These are phyloP conservation scores for Thumatha senex DNA, from an alignment of 2,888 invertebrate species.

Conservation along the genomic window DNA sequence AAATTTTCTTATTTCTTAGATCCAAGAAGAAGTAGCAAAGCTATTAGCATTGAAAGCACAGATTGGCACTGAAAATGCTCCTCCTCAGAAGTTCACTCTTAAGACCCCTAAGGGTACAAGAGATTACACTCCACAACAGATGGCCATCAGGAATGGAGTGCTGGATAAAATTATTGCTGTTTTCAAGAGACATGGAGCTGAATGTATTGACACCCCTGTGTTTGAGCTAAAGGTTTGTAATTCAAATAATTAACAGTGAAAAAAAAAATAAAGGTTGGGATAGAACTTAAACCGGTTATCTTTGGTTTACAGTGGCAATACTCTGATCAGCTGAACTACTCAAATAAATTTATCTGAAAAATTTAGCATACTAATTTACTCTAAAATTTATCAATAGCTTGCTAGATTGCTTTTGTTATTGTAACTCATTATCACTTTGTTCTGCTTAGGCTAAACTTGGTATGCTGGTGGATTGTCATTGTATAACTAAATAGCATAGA, in stretches of 20 bases:
- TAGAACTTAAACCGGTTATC: too few relatives aligned
- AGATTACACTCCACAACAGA: slow-evolving; percentile 97
- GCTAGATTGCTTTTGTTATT: too few relatives aligned
- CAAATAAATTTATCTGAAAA: too few relatives aligned
- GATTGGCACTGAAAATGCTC: slow-evolving; percentile 82
- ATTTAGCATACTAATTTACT: too few relatives aligned
- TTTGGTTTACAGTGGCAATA: too few relatives aligned
- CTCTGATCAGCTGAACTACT: too few relatives aligned
- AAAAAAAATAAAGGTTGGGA: neutral
- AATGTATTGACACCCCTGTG: slow-evolving; percentile 98
- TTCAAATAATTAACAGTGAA: neutral
- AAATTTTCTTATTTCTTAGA: slow-evolving; percentile 79
- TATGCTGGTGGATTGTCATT: too few relatives aligned
- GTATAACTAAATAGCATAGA: too few relatives aligned
- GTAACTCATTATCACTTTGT: too few relatives aligned
- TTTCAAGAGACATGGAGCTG: slow-evolving; percentile 98
- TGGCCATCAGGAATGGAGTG: slow-evolving; percentile 94
- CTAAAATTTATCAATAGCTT: too few relatives aligned
- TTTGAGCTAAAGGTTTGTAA: slow-evolving; percentile 94
- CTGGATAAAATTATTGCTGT: slow-evolving; percentile 93
- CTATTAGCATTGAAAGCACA: slow-evolving; percentile 91
- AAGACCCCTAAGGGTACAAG: slow-evolving; percentile 97
- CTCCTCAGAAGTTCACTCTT: slow-evolving; percentile 90
- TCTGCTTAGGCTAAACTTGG: too few relatives aligned
- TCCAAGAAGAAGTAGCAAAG: slow-evolving; percentile 92